These are phyloP conservation scores for Lepidocyrtoides sp. DNA, from an alignment of 2,888 invertebrate species.

Conservation along the genomic window DNA sequence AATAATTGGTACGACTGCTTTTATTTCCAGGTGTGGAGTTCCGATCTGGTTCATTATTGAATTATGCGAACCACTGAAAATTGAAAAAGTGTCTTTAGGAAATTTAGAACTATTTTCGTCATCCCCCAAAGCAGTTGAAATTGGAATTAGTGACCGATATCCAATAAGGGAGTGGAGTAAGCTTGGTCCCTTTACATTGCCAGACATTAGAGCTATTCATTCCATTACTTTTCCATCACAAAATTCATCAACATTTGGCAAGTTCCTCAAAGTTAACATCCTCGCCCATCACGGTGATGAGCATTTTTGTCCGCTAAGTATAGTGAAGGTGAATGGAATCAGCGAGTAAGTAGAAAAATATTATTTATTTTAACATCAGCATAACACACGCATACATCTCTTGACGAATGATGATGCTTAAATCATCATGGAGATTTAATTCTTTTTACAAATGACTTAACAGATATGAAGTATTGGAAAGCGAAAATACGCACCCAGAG, in stretches of 20 bases:
- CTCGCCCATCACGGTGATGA: conserved; percentile 98
- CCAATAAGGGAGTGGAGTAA: conserved; percentile 89
- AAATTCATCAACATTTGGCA: conserved; percentile 86
- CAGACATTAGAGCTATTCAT: conserved; percentile 84
- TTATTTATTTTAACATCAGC: background rate
- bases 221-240: conserved; percentile 83
- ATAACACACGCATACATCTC: no score
- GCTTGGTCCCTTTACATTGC: conserved; percentile 83
- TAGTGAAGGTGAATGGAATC: conserved; percentile 97
- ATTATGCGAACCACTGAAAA: conserved; percentile 98
- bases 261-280: conserved; percentile 89
- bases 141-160: conserved; percentile 95
- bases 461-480: conserved; percentile 92
- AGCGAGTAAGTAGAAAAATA: conserved; percentile 90
- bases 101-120: conserved; percentile 99
- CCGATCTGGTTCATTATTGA: conserved; percentile 98
- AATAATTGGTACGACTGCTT: no score
- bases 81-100: conserved; percentile 93
- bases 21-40: conserved; percentile 90
- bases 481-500: conserved; percentile 88
- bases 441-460: no score
- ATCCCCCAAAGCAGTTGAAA: conserved; percentile 96
- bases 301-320: conserved; percentile 99
- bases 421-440: no score
- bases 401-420: no score